phyloP scores from a whole-genome alignment of 2,888 invertebrate species.

The Dinocampus coccinellae region DNA sequence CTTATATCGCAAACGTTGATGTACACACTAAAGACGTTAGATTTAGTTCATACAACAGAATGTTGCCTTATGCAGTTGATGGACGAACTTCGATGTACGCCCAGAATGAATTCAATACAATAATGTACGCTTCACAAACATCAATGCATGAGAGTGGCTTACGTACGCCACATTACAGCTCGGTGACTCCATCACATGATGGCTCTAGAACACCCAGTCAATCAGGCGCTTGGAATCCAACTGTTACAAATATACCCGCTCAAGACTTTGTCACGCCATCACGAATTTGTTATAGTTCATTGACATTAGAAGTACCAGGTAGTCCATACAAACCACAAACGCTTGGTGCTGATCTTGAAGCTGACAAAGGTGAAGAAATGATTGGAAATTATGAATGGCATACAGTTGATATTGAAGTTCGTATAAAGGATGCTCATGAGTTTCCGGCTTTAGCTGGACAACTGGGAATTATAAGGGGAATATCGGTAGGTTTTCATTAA shows the following conservation, averaged over 20 bases:
- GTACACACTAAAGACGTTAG: conserved; percentile 77
- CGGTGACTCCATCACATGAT: conserved; percentile 95
- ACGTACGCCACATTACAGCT: conserved; percentile 91
- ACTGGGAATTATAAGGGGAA: conserved; percentile 87
- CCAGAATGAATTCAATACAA: conserved; percentile 87
- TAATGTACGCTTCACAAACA: conserved; percentile 92
- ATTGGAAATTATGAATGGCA: conserved; percentile 81
- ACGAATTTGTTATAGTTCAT: conserved; percentile 86
- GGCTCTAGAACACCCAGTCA: conserved; percentile 92
- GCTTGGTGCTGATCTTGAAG: conserved; percentile 80
- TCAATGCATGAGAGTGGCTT: conserved; percentile 90
- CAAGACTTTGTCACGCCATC: conserved; percentile 81
- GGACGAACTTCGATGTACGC: conserved; percentile 88
- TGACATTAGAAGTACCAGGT: conserved; percentile 77
- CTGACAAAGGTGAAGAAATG: conserved; percentile 70
- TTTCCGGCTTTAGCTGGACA: conserved; percentile 86
- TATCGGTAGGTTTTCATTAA: conserved; percentile 73
- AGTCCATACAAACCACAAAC: conserved; percentile 86
- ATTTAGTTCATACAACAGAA: conserved; percentile 79
- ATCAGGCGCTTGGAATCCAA: conserved; percentile 94
- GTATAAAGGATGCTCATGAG: conserved; percentile 83
- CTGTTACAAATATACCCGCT: conserved; percentile 89
- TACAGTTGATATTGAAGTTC: conserved; percentile 91
- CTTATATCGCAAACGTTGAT: conserved; percentile 86
- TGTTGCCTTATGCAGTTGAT: conserved; percentile 77